Conservation (phyloP, 2,113 vertebrate genomes). For the Aegypius monachus region DNA sequence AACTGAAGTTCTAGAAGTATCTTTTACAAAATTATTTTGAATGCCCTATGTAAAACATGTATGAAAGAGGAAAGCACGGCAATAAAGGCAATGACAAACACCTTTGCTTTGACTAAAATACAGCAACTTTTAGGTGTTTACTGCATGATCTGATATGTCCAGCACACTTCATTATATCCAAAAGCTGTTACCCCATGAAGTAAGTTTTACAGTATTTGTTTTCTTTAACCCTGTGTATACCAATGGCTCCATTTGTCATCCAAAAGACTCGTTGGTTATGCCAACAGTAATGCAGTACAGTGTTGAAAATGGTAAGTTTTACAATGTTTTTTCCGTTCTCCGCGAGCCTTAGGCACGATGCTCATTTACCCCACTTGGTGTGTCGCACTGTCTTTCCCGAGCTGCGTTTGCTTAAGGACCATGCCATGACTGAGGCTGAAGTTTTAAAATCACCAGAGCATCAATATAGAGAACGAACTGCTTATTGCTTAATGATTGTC, state of each 20-base stretch:
- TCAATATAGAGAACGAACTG: too few relatives aligned
- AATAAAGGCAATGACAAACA: background rate
- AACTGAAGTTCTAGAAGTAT: background rate
- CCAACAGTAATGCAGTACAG: background rate
- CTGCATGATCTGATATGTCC: background rate
- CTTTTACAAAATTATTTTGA: background rate
- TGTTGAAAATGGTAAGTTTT: background rate
- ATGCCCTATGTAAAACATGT: background rate
- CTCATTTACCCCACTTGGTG: too few relatives aligned
- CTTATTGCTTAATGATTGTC: too few relatives aligned
- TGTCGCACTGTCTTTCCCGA: fast-evolving
- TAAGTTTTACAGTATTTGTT: background rate
- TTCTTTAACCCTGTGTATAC: background rate
- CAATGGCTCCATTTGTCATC: background rate
- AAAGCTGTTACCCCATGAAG: background rate
- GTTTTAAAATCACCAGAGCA: background rate
- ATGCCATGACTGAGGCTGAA: background rate
- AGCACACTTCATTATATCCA: background rate
- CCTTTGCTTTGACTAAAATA: background rate
- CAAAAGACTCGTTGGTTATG: background rate
- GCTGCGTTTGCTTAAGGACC: fast-evolving
- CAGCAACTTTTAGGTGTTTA: background rate
- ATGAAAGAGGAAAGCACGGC: background rate
- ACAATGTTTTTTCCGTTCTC: background rate
- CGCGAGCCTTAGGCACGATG: background rate